Evolutionary conservation across 2,113 vertebrate species (phyloP), one percentile per base, ranked within the genome.

Genomic region (Alouatta palliata): DNA sequence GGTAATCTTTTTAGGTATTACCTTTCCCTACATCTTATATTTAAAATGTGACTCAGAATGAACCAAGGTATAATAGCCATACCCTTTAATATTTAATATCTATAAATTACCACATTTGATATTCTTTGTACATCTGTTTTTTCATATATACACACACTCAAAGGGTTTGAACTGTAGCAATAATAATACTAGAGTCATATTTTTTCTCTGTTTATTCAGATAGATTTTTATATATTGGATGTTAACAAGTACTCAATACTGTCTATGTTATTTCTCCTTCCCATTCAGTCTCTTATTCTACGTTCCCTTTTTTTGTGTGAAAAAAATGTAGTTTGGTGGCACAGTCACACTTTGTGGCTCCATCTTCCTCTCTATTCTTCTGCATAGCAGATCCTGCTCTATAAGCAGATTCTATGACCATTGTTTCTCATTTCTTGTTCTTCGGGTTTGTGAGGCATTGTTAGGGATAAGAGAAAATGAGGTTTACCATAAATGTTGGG

Each of bases 41-140:
- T 83, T 75, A 43, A 89, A 97, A 68, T 86, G 23, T 77, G 43
- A 86, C 6, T 77, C 47, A 91, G 19, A 94, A 82, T 43, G 7
- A 68, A 16, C 35, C 58, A n/a, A 66, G 30, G 16, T 58, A 6
- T 45, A 89, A 32, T 86, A 75, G 11, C 84, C n/a, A 82, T 76
- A 32, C 27, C 32, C 6, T 94, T 94, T 88, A 91, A 89, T 95
- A 83, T 58, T 90, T 97, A 93, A 47, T 35, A 43, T 71, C 23
- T 91, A 8, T 19, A 35, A 91, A 91, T 82, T 80, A 6, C 20
- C 8, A 45, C 14, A 66, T 2, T 87, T 84, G 37, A 35, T 90
- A 43, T 30, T 82, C 94, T 80, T 80, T 96, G 25, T 70, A 54
- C 25, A 92, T 77, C 6, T 37, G n/a, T 37, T 35, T 95, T 25